phyloP scores from a whole-genome alignment of 2,888 invertebrate genomes.

The Candidula unifasciata region DNA sequence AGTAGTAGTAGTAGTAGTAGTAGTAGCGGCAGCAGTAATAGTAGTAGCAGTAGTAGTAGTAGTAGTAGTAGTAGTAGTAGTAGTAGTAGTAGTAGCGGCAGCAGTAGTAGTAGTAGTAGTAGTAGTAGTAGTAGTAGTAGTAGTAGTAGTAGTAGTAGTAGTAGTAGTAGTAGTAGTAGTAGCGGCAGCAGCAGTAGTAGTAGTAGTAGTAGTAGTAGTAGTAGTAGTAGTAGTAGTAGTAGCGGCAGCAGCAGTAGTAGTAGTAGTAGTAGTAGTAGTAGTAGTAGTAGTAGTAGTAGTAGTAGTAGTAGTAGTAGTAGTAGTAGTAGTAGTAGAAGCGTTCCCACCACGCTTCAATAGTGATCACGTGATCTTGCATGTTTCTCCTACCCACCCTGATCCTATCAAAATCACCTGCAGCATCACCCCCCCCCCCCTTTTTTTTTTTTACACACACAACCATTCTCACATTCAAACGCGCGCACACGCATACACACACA shows the following conservation, averaged over 20 bases:
- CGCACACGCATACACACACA: no score
- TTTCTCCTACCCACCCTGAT: no score
- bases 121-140: conserved; percentile 14
- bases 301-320: conserved; percentile 35
- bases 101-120: conserved; percentile 24
- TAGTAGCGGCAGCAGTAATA: conserved; percentile 14
- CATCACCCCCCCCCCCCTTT: no score
- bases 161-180: conserved; percentile 36
- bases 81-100: no score
- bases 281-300: conserved; percentile 25
- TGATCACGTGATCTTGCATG: no score
- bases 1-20: conserved; percentile 30
- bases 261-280: conserved; percentile 18
- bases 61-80: no score
- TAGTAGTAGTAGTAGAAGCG: neutral
- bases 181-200: conserved; percentile 8
- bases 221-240: no score
- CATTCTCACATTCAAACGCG: no score
- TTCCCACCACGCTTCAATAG: no score
- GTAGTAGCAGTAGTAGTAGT: neutral
- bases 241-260: neutral
- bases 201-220: neutral
- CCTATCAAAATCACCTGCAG: no score
- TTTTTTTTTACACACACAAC: no score
- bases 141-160: conserved; percentile 36